phyloP scores from a whole-genome alignment of 2,888 invertebrate genomes.

The Ochropleura plecta region DNA sequence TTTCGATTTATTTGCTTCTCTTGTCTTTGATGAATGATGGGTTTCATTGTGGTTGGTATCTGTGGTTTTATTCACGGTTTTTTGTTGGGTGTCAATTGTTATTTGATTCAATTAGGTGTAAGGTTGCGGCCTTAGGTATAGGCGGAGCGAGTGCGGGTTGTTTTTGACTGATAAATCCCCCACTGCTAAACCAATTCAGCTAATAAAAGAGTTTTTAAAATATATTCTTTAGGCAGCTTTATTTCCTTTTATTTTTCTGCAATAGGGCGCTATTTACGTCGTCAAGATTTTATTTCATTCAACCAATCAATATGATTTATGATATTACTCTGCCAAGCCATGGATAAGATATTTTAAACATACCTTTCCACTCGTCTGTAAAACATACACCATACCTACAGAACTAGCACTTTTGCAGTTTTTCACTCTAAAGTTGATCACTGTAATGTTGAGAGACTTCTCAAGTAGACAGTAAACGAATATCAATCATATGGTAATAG shows the following conservation, averaged over 20 bases:
- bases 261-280: no score
- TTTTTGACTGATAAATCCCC: neutral
- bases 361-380: neutral
- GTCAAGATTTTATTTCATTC: no score
- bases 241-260: no score
- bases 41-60: conserved; percentile 41
- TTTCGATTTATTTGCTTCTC: conserved; percentile 45
- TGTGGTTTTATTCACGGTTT: conserved; percentile 25
- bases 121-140: neutral
- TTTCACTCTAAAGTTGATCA: neutral
- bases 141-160: neutral
- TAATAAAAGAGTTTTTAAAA: no score
- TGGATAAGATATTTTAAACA: neutral
- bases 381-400: neutral
- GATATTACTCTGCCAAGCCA: neutral
- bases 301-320: neutral
- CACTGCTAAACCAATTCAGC: no score
- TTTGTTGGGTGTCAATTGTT: conserved; percentile 34
- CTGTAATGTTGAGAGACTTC: neutral
- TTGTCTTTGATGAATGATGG: conserved; percentile 23
- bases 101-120: neutral
- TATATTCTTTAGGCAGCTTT: no score
- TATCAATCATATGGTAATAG: neutral
- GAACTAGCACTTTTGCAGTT: neutral
- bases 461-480: neutral